Percentiles rank a stretch among this genome's conserved stretches.
Evolutionary conservation across 2,888 invertebrate species (phyloP).

Genomic region (Cephus rjabovi): DNA sequence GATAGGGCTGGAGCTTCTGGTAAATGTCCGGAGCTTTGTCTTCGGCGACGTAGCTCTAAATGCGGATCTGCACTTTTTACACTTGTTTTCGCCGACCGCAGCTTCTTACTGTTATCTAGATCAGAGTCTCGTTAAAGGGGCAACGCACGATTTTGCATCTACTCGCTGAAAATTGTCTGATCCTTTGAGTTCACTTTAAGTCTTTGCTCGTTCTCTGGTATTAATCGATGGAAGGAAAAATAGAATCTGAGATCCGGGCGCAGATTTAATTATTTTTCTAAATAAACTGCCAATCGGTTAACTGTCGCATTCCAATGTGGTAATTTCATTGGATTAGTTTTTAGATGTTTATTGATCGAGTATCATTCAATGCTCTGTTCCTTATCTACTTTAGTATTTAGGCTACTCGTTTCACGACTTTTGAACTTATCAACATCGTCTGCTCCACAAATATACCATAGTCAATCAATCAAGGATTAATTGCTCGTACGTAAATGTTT

Average conservation of each 20-base stretch:
- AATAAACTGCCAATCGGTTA: neutral
- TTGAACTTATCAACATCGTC: neutral
- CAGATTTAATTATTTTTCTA: neutral
- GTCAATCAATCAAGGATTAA: neutral
- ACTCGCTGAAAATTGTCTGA: neutral
- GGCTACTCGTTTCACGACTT: neutral
- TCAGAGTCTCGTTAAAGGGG: neutral
- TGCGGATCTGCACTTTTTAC: neutral
- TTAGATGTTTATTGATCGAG: neutral
- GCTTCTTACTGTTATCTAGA: neutral
- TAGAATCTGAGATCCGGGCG: neutral
- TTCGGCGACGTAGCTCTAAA: constrained; percentile 14
- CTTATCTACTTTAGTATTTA: neutral
- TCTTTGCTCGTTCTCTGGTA: too few species aligned
- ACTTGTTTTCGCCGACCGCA: neutral
- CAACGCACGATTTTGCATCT: neutral
- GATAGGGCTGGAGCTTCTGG: constrained; percentile 34
- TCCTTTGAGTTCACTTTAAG: neutral
- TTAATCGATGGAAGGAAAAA: neutral
- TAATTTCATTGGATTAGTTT: neutral
- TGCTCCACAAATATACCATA: neutral
- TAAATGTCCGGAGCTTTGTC: constrained; percentile 40
- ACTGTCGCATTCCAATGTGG: neutral
- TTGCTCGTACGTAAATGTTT: neutral
- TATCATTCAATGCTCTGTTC: neutral